Base-by-base conservation (phyloP, 2,797 vertebrate species). In the Capromys pilorides region DNA sequence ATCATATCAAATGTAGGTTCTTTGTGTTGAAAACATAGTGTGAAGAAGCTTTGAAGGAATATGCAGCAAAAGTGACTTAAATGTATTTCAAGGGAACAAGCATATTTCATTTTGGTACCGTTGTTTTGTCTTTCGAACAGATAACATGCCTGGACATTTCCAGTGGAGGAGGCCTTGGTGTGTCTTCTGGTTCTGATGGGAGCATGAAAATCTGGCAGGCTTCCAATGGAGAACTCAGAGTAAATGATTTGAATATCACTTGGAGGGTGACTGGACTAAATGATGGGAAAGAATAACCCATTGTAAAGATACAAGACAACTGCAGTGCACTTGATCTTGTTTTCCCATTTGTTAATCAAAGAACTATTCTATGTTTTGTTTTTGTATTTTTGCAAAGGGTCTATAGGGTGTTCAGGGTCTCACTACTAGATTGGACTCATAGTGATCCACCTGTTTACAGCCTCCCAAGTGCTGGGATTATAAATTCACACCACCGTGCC, bases 151-250 rank as follows among this genome's bases (percentile, higher is more conserved):
- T 98, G 24, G 98, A 98, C 91, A 96, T 98, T 90, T 98, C 98
- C 90, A 97, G 98, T 21, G 98, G 98, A 21, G 98, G 98, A 39
- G 98, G 98, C 4, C 98, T 98, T 0, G 98, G 98, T 0, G 98
- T 98, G 13, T 98, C 98, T 22, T 96, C 98, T 93, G 98, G 98
- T 93, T 97, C 98, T 0, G 98, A 98, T 77, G 98, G 98, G 24
- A 98, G 97, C 67, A 98, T 98, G 98, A 98, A 98, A 93, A 97
- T 98, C 97, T 98, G 98, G 98, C 98, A 99, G 96, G 98, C 98
- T 92, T 97, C 98, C 0, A 98, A 98, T 4, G 98, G 98, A 97
- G 98, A 99, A 88, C 97, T 98, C 79, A 98, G 98, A 96, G 98
- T 98, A 98, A 98, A 98, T 94, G 2, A 61, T 4, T 57, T 62